Evolutionary conservation across 1,140 invertebrate species (phyloP), one percentile per base, ranked within the genome.

Genomic region (Achroia grisella): DNA sequence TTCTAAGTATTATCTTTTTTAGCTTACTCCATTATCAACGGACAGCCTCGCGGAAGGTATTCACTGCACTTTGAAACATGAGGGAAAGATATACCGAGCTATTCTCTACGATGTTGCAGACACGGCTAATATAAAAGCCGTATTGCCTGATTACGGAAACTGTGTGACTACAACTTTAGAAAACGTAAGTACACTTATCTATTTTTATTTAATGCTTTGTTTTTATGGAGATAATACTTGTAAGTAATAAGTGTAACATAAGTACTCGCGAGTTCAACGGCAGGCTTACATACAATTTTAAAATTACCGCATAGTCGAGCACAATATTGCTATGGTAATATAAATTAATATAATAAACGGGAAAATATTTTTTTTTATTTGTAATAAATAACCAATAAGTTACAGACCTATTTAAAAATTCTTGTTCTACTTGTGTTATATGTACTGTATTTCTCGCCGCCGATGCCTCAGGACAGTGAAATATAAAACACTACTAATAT

Each of bases 61-160:
- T 10, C 76, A 83, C 33, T 80, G 76, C 47, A 80, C 75, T 0
- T 49, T 80, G 36, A 60, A 53, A n/a, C 63, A 70, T 42, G 65
- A 71, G 0, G 62, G 46, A 13, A 67, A 67, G 34, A 58, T 77
- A 29, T 66, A 67, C 39, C 68, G 79, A 28, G 73, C 79, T n/a
- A 71, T 83, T 17, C 44, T 83, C 5, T 43, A 54, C 13, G 69
- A 77, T 15, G 66, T 65, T 0, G 46, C 64, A 2, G 76, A 80
- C 41, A 31, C 46, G 0, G 31, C 34, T 6, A 54, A 61, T 1
- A 53, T 77, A 1, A 36, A 41, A 4, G 75, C 68, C 1, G 62
- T 67, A 34, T 40, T 83, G 44, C 74, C 76, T 0, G 79, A 83
- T 43, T 77, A 73, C 23, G 76, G 78, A 0, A 62, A 56, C 30